phyloP scores from a whole-genome alignment of 2,113 vertebrate species.

The Equus quagga region DNA sequence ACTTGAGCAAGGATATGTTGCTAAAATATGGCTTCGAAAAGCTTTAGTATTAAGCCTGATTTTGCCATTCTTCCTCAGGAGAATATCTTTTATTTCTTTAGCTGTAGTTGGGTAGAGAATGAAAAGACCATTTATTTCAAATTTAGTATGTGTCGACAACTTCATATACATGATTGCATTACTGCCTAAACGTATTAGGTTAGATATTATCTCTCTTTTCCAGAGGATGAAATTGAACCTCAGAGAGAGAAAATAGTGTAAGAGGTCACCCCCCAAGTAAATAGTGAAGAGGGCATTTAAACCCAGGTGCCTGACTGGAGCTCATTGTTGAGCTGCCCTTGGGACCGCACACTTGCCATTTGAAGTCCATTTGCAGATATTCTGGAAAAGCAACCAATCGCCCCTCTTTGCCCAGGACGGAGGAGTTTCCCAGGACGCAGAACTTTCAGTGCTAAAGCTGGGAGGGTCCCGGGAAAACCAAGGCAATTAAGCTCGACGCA shows the following conservation, averaged over 20 bases:
- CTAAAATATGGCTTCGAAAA: neutral
- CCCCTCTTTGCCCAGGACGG: rapidly evolving
- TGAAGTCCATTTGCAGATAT: neutral
- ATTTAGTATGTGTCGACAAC: neutral
- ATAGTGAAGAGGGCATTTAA: neutral
- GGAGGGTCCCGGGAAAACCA: neutral
- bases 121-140: conserved; percentile 4
- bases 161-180: neutral
- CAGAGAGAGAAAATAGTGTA: neutral
- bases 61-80: neutral
- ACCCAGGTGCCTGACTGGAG: neutral
- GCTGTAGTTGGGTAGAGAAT: neutral
- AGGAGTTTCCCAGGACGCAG: neutral
- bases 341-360: neutral
- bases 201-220: neutral
- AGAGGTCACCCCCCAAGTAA: neutral
- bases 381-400: neutral
- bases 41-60: neutral
- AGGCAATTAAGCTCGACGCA: neutral
- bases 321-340: neutral
- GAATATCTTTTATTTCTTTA: neutral
- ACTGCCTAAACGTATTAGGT: neutral
- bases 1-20: neutral
- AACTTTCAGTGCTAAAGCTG: neutral
- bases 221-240: neutral